Evolutionary conservation across 2,113 vertebrate species (phyloP).

Genomic region (Takifugu flavidus): DNA sequence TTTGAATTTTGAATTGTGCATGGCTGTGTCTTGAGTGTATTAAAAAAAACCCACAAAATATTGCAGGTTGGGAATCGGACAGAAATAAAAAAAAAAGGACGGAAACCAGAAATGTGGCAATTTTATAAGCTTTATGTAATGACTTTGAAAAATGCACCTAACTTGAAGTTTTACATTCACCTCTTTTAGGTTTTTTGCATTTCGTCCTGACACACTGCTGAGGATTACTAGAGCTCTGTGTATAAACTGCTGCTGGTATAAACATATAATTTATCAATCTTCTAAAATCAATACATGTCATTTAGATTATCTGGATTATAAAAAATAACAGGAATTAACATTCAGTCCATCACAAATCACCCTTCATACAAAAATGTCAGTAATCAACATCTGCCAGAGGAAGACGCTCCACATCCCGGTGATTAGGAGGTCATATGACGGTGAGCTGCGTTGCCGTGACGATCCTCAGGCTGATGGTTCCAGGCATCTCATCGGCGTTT

Average conservation of each 20-base stretch:
- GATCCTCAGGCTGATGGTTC: constrained; percentile 78
- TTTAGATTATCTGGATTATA: background rate
- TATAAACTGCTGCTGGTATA: no score
- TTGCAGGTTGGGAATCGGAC: constrained; percentile 96
- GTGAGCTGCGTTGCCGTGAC: constrained; percentile 80
- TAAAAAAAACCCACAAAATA: constrained; percentile 77
- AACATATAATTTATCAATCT: no score
- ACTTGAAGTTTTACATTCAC: no score
- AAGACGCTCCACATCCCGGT: background rate
- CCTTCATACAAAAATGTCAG: constrained; percentile 7
- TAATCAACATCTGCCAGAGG: background rate
- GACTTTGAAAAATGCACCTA: no score
- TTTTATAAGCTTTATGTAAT: constrained; percentile 2
- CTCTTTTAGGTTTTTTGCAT: no score
- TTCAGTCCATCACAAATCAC: constrained; percentile 10
- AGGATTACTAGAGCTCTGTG: no score
- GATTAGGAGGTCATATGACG: constrained; percentile 74
- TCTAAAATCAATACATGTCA: no score
- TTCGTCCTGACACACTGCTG: no score
- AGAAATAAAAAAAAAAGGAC: constrained; percentile 79
- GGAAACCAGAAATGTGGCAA: constrained; percentile 36
- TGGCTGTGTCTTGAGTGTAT: constrained; percentile 99
- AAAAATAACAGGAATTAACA: constrained; percentile 10
- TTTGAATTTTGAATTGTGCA: constrained; percentile 98
- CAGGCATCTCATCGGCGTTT: constrained; percentile 77